Base-by-base conservation (phyloP, 2,797 vertebrate genomes). In the Morus bassanus region DNA sequence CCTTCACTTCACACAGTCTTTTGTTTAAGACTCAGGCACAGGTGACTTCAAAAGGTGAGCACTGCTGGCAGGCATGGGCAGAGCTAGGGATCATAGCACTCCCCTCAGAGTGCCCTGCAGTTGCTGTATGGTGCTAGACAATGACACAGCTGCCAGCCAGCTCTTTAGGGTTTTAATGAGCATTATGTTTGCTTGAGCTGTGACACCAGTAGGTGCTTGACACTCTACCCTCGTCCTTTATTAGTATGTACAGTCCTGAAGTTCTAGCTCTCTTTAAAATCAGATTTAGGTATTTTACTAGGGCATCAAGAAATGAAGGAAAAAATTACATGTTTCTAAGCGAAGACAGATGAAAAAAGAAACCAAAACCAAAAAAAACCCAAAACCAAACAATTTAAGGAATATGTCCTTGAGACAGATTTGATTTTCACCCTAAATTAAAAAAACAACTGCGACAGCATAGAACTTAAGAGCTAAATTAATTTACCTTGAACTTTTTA, bases 401-500 rank as follows among this genome's bases (percentile, higher is more conserved):
- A 78, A 87, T 19, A 57, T 41, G 14, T 39, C 23, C 13, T 33
- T 60, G 24, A 43, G 63, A 46, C 41, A 23, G 31, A 16, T 51
- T 43, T 61, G 25, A 53, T 81, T 82, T 88, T 41, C 25, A 27
- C 21, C 11, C 45, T 6, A 27, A 76, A 64, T 27, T 65, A 61
- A 53, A 61, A 61, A 56, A 6, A 7, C 21, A 56, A 5, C 33
- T 27, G 13, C 69, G 46, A 85, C 33, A 65, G 43, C 6, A 27
- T 30, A 67, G 46, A 92, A 63, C 25, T 70, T 54, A 39, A 46
- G 17, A 30, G 33, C 30, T 72, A 64, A 24, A 13, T 24, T 79
- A 25, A 45, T 98, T 98, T 89, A 99, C 99, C 98, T 98, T 99
- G 97, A 99, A 99, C 65, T 98, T 99, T 86, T 95, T 97, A 13